These are phyloP conservation scores for Calameuta pallipes DNA, from an alignment of 2,888 invertebrate genomes.

Conservation along the genomic window DNA sequence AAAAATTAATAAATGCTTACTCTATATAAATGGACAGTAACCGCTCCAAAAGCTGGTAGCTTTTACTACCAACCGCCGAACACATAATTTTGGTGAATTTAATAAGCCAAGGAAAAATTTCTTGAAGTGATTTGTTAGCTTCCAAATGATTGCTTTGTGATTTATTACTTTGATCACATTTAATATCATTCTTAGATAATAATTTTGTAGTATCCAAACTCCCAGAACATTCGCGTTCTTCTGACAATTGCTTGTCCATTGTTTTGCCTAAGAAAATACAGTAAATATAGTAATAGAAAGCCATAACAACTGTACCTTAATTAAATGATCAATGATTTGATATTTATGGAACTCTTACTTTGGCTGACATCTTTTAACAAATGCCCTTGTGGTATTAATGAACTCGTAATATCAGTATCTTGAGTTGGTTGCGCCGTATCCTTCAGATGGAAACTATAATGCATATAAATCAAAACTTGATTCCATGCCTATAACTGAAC, in stretches of 20 bases:
- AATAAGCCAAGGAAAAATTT: conserved; percentile 44
- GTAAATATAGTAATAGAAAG: neutral
- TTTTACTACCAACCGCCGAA: conserved; percentile 43
- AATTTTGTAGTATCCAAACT: neutral
- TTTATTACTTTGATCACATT: neutral
- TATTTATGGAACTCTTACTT: neutral
- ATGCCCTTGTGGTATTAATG: conserved; percentile 13
- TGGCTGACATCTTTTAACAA: neutral
- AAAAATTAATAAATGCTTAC: conserved; percentile 33
- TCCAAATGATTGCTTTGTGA: conserved; percentile 2
- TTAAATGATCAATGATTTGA: neutral
- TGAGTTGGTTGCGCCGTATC: conserved; percentile 15
- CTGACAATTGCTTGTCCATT: neutral
- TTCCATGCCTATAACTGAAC: neutral
- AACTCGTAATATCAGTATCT: conserved; percentile 21
- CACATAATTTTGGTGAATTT: conserved; percentile 42
- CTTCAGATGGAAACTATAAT: neutral
- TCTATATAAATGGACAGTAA: conserved; percentile 46
- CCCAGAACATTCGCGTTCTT: neutral
- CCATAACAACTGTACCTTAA: neutral
- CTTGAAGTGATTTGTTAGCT: conserved; percentile 25
- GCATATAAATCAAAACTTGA: neutral
- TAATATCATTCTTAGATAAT: neutral
- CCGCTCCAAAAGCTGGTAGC: conserved; percentile 38
- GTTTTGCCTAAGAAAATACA: neutral